Evolutionary conservation across 1,140 invertebrate species (phyloP), one percentile per base, ranked within the genome.

Genomic region (Daktulosphaira vitifoliae): DNA sequence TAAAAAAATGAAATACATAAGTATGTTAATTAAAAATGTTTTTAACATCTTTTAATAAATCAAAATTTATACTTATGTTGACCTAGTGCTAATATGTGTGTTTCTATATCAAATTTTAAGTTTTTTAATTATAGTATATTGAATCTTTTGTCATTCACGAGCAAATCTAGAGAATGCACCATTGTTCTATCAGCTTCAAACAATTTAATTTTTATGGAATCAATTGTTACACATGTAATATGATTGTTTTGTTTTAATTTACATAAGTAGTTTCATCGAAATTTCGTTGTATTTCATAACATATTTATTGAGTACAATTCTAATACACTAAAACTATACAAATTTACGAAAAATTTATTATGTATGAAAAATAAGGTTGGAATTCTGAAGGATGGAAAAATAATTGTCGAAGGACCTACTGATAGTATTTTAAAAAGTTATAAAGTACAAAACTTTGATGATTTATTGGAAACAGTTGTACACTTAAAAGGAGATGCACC

Each of bases 171-270:
- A 48, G 1, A 33, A 62, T 62, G 56, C 18, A 62, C 56, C 4
- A 62, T 62, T 15, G 29, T 62, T n/a, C 11, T 62, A 6, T 33
- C 56, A 25, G 39, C 42, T 18, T 48, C 23, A 6, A 62, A 62
- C 29, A 62, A 46, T n/a, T 62, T 62, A 29, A n/a, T 7, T 9
- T 62, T 15, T 46, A 62, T 62, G 56, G 42, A 62, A 33, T 20
- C 42, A n/a, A 23, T 6, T 7, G 42, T 62, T 26, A 62, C 56
- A n/a, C 56, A 62, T 16, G 56, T 62, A 62, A 62, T 22, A 13
- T 53, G 15, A 6, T 38, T 38, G 9, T 22, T 20, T 5, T 9
- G 3, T 13, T n/a, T n/a, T n/a, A n/a, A n/a, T n/a, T n/a, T n/a
- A n/a, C n/a, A n/a, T n/a, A n/a, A n/a, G n/a, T n/a, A n/a, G n/a